A percentile compares a stretch with the other conserved stretches of the same genome.
These are phyloP conservation scores for Elaphurus davidianus DNA, from an alignment of 2,113 vertebrate genomes.

Conservation along the genomic window DNA sequence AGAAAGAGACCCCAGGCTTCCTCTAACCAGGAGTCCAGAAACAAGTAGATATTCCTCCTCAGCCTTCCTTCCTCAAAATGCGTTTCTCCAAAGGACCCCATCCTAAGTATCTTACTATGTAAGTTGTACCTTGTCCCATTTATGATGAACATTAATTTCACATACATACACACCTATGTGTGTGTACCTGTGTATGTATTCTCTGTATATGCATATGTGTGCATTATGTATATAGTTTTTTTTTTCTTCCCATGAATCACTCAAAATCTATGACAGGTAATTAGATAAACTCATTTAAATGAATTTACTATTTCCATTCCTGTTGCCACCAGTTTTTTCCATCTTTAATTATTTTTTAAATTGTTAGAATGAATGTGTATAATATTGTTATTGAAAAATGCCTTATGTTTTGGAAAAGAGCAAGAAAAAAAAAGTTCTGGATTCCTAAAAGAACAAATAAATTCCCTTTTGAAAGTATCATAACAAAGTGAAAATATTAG, in stretches of 20 bases:
- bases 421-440: neutral
- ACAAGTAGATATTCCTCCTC: too few species aligned
- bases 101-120: neutral
- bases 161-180: neutral
- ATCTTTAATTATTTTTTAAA: neutral
- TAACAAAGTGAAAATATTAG: neutral
- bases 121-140: neutral
- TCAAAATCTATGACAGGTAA: neutral
- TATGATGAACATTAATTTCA: neutral
- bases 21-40: neutral
- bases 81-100: neutral
- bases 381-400: neutral
- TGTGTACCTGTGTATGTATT: neutral
- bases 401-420: neutral
- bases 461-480: neutral
- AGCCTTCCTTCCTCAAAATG: neutral
- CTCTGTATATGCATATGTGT: neutral
- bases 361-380: neutral
- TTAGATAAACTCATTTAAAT: neutral
- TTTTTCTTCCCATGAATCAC: too few species aligned
- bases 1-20: neutral
- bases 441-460: neutral
- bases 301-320: neutral
- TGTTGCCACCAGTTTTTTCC: neutral
- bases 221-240: neutral